phyloP scores from a whole-genome alignment of 2,797 vertebrate species.

The Myotis myotis region DNA sequence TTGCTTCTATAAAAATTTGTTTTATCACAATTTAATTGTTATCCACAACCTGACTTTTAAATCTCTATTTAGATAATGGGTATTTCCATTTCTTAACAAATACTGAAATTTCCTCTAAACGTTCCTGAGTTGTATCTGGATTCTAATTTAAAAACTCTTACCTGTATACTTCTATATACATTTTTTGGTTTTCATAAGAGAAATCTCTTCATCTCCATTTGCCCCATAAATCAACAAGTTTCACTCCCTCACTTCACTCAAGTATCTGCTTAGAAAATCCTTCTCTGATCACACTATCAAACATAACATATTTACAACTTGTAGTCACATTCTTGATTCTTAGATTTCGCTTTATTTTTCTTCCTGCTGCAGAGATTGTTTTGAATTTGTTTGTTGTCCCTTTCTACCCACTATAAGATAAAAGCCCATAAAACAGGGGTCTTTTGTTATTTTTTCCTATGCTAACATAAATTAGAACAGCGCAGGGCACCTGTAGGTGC shows the following conservation, averaged over 20 bases:
- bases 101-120: neutral
- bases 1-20: neutral
- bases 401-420: neutral
- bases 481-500: neutral
- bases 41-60: neutral
- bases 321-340: neutral
- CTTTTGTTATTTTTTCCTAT: neutral
- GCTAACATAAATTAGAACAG: neutral
- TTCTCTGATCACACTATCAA: neutral
- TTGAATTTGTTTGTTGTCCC: neutral
- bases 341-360: neutral
- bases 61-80: neutral
- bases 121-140: slow-evolving; percentile 26
- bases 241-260: neutral
- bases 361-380: neutral
- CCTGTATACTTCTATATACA: neutral
- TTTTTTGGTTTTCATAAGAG: neutral
- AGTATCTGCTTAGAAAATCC: neutral
- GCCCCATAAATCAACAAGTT: neutral
- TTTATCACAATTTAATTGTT: slow-evolving; percentile 29
- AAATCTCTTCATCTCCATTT: neutral
- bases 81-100: slow-evolving; percentile 14
- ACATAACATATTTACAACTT: neutral
- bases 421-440: neutral
- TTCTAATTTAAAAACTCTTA: slow-evolving; percentile 21